Evolutionary conservation across 2,113 vertebrate genomes (phyloP), one percentile per base, ranked within the genome.

Genomic region (Balaeniceps rex): DNA sequence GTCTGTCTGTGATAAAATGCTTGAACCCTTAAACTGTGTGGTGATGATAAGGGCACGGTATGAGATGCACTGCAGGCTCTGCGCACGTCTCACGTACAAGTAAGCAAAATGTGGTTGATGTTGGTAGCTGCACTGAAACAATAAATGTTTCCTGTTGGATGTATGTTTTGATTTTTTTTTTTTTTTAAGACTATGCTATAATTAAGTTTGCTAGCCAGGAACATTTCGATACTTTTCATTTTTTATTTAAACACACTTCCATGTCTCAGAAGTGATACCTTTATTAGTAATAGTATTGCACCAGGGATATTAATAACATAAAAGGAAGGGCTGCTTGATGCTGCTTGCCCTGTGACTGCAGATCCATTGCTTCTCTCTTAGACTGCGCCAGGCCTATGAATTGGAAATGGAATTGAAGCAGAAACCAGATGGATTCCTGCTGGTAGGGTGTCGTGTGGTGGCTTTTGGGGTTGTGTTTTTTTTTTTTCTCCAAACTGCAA

Each of bases 11-110:
- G 83, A 12, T 4, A 1, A 16, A 16, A 15, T 10, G 17, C 25
- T 47, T 5, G 26, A 82, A 58, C 58, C 51, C 19, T 36, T 11
- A 4, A 7, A 3, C 38, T 14, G 23, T 2, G 11, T 2, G 38
- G 15, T 1, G 69, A 4, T 2, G 33, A 4, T 2, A 4, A 24
- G 25, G 25, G 1, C 1, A 9, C 2, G 3, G 66, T 7, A 7
- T 5, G 21, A 7, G n/a, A 7, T 3, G 44, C 17, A 1, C 4
- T 10, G 38, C 12, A 5, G 5, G 2, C 26, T 13, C 21, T 6
- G 17, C 7, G 23, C 29, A 1, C 5, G 4, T 9, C 54, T 21
- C 19, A 0, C 4, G 2, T 12, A 11, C 9, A 9, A 13, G 13
- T 7, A 10, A 44, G 36, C 46, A 21, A 9, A 11, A 3, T 0